phyloP scores from a whole-genome alignment of 1,140 invertebrate genomes.

The Drosophila parabipectinata region DNA sequence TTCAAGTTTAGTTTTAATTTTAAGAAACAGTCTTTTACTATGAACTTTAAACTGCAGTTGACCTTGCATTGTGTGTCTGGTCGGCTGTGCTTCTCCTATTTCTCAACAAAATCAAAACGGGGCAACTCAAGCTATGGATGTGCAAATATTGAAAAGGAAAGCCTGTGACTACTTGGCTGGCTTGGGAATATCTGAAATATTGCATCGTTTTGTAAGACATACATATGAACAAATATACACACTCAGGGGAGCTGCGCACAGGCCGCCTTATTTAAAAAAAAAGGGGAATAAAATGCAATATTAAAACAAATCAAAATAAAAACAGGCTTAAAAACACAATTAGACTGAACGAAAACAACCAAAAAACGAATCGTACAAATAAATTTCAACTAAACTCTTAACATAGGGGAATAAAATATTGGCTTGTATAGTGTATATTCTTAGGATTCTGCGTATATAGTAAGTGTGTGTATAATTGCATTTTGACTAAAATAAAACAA shows the following conservation, averaged over 20 bases:
- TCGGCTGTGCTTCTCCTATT: conserved; percentile 17
- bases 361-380: conserved; percentile 49
- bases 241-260: neutral
- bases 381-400: conserved; percentile 71
- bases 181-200: conserved; percentile 77
- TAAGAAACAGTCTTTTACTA: conserved; percentile 82
- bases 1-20: conserved; percentile 64
- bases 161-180: conserved; percentile 64
- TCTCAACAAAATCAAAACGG: conserved; percentile 13
- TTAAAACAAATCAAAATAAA: conserved; percentile 44
- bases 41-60: conserved; percentile 74
- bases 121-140: conserved; percentile 10
- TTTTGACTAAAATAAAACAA: conserved; percentile 50
- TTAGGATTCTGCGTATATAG: conserved; percentile 49
- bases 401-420: conserved; percentile 28
- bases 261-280: neutral
- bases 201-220: conserved; percentile 41
- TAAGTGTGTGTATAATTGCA: conserved; percentile 30
- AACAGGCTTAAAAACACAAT: conserved; percentile 54
- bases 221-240: conserved; percentile 11
- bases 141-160: conserved; percentile 29
- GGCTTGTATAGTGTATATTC: conserved; percentile 20
- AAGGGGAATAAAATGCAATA: conserved; percentile 2
- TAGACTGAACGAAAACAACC: conserved; percentile 58
- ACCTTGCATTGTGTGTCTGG: conserved; percentile 9